Evolutionary conservation across 2,113 vertebrate species (phyloP), one percentile per base, ranked within the genome.

Genomic region (Pardalotus punctatus): DNA sequence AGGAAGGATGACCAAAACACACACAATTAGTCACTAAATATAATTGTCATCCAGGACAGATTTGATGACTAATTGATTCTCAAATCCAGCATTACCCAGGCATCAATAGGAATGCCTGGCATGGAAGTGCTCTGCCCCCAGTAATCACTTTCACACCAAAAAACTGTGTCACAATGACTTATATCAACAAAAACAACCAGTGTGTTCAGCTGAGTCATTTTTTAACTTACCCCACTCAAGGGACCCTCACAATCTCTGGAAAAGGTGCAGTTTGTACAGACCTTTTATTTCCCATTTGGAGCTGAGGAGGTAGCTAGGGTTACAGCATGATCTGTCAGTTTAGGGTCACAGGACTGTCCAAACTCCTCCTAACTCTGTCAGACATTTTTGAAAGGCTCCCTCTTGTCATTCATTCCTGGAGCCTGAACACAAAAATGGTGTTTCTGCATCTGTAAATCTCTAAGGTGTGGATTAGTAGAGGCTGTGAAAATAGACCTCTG

Each of bases 1-100:
- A 89, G 64, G 77, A 89, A 95, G 42, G 89, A 95, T 93, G 85
- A 94, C 82, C 82, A 88, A 73, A 96, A 79, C 60, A 78, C 33
- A 76, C 36, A 87, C 11, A 93, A 29, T 93, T 90, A 88, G 35
- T 61, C 86, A 76, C 66, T 83, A 62, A 67, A 71, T 53, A 56
- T 69, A 89, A 96, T 12, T 92, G 77, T 83, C 82, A 92, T 71
- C 60, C 80, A 85, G 29, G 60, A 88, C 43, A 90, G 54, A 87
- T 90, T 85, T 1, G 3, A 64, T 89, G 92, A 89, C 43, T 72
- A 79, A 92, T 72, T 91, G 81, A 86, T 74, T 91, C 57, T 70
- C 27, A 91, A 78, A 45, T 69, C 77, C 51, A 88, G 29, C 53
- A 92, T 66, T 90, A 40, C 27, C 22, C 45, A 61, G 45, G 20